Base-by-base conservation (phyloP, 2,797 vertebrate species). In the Antrozous pallidus region DNA sequence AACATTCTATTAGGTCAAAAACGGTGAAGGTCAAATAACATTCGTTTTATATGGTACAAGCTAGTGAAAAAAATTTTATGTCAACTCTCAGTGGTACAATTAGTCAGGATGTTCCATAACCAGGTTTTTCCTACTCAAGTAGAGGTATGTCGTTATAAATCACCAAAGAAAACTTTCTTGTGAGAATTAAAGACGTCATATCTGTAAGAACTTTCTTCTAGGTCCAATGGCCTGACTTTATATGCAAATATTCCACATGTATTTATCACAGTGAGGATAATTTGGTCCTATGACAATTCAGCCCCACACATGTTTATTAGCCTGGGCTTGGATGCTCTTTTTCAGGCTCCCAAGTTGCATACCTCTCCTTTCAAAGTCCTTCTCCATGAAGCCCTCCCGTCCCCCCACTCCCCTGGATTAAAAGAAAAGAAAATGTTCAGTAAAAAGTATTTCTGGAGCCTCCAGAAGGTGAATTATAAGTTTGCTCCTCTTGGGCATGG, bases 101-200 rank as follows among this genome's bases (percentile, higher is more conserved):
- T 65, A 86, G 51, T 42, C 10, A 54, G 58, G 83, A 96, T 70
- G 24, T 12, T 93, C 47, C 28, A 89, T 26, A 89, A 49, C n/a
- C 47, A 67, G 24, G 87, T 28, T 65, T 88, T 93, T 63, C 18
- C n/a, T 10, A 58, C 11, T 74, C 26, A 86, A 71, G 28, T 3
- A 58, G n/a, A 93, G 31, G 42, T 88, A 82, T 70, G 31, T 45
- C 63, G 87, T 71, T 91, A 71, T 83, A 86, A 94, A 73, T 58
- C 17, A 3, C 22, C 51, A 70, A 94, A 93, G 42, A 81, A 79
- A 78, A 94, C 40, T 6, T 70, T 79, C 13, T 38, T 71, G 40
- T 91, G 26, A 79, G 74, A 65, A 80, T 83, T 54, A 82, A 92
- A 33, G 49, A 56, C 56, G 6, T 70, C 47, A 3, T 88, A 54